Conservation (phyloP, 1,140 invertebrate genomes). For the Tetramorium simillimum region DNA sequence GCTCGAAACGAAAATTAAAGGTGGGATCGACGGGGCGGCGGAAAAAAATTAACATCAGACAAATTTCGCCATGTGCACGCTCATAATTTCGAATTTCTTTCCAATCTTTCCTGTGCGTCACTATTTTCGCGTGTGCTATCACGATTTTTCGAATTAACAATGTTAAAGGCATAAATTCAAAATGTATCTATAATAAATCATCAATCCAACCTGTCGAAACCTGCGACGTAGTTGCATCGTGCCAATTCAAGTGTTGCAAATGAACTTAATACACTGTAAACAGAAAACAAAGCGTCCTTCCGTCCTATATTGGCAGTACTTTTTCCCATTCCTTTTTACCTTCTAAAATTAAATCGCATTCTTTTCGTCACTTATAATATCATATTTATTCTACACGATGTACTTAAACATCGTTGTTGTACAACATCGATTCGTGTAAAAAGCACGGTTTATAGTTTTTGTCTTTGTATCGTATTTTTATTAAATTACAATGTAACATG, state of each 20-base stretch:
- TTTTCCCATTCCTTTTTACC: not conserved
- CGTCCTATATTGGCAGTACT: not conserved
- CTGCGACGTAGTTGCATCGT: not conserved
- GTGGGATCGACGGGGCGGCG: not conserved
- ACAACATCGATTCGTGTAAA: not conserved
- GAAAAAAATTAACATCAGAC: not conserved
- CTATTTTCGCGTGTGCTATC: not conserved
- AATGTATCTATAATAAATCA: constrained; percentile 24
- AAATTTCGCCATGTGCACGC: not conserved
- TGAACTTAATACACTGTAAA: constrained; percentile 35
- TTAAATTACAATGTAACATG: not conserved
- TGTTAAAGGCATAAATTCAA: not conserved
- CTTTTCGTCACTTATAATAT: constrained; percentile 8
- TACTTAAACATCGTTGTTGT: not conserved
- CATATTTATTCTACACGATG: not conserved
- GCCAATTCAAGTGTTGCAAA: constrained; percentile 31
- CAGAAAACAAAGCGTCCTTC: constrained; percentile 30
- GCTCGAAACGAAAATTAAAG: not conserved
- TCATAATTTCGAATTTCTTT: constrained; percentile 8
- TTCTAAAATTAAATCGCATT: constrained; percentile 36
- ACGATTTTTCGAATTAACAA: constrained; percentile 2
- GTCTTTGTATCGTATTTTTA: not conserved
- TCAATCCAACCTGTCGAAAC: constrained; percentile 36
- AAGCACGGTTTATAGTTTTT: not conserved
- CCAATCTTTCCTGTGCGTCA: not conserved